A percentile compares a stretch with the other conserved stretches of the same genome.
These are phyloP conservation scores for Apogon hyalosoma DNA, from an alignment of 2,797 vertebrate genomes.

Conservation along the genomic window DNA sequence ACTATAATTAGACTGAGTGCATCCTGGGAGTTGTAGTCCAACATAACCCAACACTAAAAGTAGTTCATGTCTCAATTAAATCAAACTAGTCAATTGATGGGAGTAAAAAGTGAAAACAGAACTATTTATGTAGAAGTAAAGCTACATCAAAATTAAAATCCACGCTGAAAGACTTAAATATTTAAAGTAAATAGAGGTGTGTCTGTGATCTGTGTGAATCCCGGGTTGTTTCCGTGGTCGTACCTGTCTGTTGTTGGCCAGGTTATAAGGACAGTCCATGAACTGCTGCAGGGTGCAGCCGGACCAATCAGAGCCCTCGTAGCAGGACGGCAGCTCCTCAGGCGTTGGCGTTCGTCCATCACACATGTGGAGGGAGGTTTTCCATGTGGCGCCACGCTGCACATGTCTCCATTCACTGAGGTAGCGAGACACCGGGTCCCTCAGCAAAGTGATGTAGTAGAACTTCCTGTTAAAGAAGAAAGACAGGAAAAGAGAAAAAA, in stretches of 20 bases:
- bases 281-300: constrained; percentile 98
- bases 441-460: constrained; percentile 97
- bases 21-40: too few relatives aligned
- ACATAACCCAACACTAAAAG: too few relatives aligned
- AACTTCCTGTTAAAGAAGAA: constrained; percentile 88
- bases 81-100: too few relatives aligned
- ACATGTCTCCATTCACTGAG: constrained; percentile 98
- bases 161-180: too few relatives aligned
- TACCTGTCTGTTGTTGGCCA: constrained; percentile 94
- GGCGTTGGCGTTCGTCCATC: constrained; percentile 96
- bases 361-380: constrained; percentile 98
- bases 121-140: too few relatives aligned
- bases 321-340: constrained; percentile 95
- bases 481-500: neutral
- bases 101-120: too few relatives aligned
- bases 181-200: too few relatives aligned
- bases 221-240: too few relatives aligned
- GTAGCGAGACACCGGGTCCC: constrained; percentile 97
- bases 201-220: too few relatives aligned
- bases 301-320: constrained; percentile 97
- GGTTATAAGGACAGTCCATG: constrained; percentile 97
- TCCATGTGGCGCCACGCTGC: constrained; percentile 97
- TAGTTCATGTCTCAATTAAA: too few relatives aligned
- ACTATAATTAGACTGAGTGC: too few relatives aligned
- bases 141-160: too few relatives aligned